phyloP scores from a whole-genome alignment of 1,140 invertebrate species.

The Musca vetustissima region DNA sequence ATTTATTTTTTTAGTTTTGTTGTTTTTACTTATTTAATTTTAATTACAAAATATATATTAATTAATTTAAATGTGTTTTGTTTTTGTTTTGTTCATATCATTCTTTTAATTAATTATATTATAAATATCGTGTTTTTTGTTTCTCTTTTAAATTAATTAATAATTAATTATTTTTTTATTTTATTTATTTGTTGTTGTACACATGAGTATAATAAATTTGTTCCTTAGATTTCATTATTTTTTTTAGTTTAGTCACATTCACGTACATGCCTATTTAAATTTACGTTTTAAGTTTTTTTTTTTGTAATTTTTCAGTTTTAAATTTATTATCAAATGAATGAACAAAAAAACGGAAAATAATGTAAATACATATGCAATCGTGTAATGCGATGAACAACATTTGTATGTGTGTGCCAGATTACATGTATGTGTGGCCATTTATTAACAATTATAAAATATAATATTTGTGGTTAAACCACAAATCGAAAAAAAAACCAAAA shows the following conservation, averaged over 20 bases:
- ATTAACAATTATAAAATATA: too few relatives aligned
- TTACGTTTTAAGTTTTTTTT: neutral
- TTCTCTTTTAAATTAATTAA: neutral
- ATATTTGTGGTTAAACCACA: too few relatives aligned
- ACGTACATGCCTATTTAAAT: neutral
- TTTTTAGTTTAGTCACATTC: slow-evolving; percentile 15
- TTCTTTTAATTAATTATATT: neutral
- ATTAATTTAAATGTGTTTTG: slow-evolving; percentile 1
- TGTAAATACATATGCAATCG: too few relatives aligned
- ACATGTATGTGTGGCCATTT: too few relatives aligned
- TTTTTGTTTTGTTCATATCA: neutral
- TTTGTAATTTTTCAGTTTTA: neutral
- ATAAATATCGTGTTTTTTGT: neutral
- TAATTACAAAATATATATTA: neutral
- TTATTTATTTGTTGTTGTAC: slow-evolving; percentile 5
- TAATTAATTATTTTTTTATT: neutral
- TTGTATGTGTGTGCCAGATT: too few relatives aligned
- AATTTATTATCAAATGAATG: neutral
- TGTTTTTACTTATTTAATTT: slow-evolving; percentile 13
- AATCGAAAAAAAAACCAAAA: too few relatives aligned
- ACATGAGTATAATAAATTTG: slow-evolving; percentile 23
- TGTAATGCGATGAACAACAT: too few relatives aligned
- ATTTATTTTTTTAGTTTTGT: neutral
- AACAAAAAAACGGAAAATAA: too few relatives aligned
- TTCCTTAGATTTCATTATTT: slow-evolving; percentile 13